Evolutionary conservation across 2,113 vertebrate genomes (phyloP).

Genomic region (Periophthalmus modestus): DNA sequence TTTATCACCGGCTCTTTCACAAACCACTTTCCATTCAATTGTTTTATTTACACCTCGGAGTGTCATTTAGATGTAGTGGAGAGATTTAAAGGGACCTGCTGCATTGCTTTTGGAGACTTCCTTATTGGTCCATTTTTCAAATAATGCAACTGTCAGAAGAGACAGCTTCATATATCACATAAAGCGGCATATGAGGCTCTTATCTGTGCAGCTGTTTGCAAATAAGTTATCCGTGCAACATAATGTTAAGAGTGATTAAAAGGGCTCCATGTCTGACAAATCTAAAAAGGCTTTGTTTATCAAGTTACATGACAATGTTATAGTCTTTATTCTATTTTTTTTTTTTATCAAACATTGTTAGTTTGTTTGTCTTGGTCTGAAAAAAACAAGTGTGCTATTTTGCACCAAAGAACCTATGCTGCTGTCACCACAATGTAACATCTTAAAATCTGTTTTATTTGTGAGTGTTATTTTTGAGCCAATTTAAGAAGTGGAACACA

Average conservation of each 20-base stretch:
- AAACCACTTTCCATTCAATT: slow-evolving; percentile 65
- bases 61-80: slow-evolving; percentile 42
- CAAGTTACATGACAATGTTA: background rate
- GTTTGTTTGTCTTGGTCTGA: slow-evolving; percentile 9
- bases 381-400: slow-evolving; percentile 12
- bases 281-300: background rate
- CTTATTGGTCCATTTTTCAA: slow-evolving; percentile 58
- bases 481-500: slow-evolving; percentile 14
- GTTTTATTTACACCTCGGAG: slow-evolving; percentile 70
- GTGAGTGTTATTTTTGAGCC: background rate
- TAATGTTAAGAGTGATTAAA: slow-evolving; percentile 32
- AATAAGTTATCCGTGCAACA: slow-evolving; percentile 16
- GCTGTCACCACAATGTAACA: slow-evolving; percentile 19
- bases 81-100: slow-evolving; percentile 58
- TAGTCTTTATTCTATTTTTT: background rate
- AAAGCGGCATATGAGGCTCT: slow-evolving; percentile 20
- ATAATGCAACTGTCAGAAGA: slow-evolving; percentile 50
- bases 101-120: slow-evolving; percentile 43
- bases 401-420: slow-evolving; percentile 7
- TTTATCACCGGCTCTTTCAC: slow-evolving; percentile 74
- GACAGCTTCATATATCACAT: slow-evolving; percentile 36
- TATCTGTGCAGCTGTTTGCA: slow-evolving; percentile 11
- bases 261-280: slow-evolving; percentile 4
- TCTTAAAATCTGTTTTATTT: slow-evolving; percentile 12
- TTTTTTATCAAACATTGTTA: slow-evolving; percentile 6